phyloP scores from a whole-genome alignment of 2,113 vertebrate genomes.

The Dryoscopus gambensis region DNA sequence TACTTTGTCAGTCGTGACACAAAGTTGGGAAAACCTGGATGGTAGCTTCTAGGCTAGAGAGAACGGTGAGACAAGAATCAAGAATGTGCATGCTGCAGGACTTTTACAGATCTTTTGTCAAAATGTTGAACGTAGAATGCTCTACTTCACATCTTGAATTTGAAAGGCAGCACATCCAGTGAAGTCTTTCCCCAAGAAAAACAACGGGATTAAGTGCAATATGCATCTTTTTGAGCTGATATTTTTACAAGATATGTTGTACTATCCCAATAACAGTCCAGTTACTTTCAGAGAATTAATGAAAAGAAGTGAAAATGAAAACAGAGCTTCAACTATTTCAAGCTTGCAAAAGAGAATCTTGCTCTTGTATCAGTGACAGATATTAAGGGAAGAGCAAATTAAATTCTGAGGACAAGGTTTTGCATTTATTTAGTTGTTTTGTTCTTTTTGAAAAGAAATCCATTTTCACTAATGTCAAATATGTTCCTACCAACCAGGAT shows the following conservation, averaged over 20 bases:
- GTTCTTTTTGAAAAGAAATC: neutral
- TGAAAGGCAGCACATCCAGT: neutral
- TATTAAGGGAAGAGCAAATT: neutral
- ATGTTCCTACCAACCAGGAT: neutral
- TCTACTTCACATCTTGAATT: neutral
- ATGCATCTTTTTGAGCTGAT: neutral
- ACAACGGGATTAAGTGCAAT: neutral
- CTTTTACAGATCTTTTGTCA: neutral
- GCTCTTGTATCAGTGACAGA: neutral
- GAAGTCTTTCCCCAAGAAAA: neutral
- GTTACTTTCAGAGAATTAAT: neutral
- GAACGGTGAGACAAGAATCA: neutral
- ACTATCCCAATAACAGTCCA: neutral
- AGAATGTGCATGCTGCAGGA: neutral
- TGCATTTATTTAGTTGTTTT: neutral
- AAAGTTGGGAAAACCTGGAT: neutral
- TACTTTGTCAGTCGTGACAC: neutral
- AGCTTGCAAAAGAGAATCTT: neutral
- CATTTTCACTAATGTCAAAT: neutral
- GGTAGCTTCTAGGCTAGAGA: neutral
- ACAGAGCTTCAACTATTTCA: neutral
- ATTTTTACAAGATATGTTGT: neutral
- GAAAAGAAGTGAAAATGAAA: neutral
- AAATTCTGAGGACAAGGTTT: neutral
- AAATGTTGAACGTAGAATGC: neutral